These are phyloP conservation scores for Patella caerulea DNA, from an alignment of 2,888 invertebrate species.

Conservation along the genomic window DNA sequence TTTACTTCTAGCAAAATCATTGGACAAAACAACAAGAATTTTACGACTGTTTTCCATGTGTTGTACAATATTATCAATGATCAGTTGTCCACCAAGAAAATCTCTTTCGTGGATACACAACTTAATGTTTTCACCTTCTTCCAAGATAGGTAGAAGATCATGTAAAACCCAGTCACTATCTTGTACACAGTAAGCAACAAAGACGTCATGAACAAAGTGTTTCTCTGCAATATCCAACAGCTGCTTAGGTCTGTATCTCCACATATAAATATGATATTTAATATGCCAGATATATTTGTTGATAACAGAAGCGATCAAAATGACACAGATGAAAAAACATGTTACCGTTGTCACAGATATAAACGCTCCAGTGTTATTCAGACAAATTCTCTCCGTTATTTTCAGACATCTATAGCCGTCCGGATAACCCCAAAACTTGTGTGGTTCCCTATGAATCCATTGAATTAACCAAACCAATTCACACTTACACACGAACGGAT, in stretches of 20 bases:
- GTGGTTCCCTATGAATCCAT: conserved; percentile 24
- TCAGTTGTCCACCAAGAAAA: conserved; percentile 80
- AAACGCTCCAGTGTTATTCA: neutral
- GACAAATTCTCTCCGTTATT: neutral
- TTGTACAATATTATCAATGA: conserved; percentile 80
- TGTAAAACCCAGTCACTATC: conserved; percentile 79
- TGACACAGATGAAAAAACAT: neutral
- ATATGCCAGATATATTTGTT: neutral
- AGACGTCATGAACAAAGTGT: conserved; percentile 76
- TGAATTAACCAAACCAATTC: conserved; percentile 61
- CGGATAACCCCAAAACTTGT: conserved; percentile 4
- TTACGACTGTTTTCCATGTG: conserved; percentile 80
- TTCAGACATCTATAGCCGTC: neutral
- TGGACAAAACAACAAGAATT: conserved; percentile 78
- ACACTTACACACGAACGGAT: conserved; percentile 78
- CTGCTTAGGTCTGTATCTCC: conserved; percentile 40
- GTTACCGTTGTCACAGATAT: neutral
- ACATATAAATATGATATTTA: conserved; percentile 2
- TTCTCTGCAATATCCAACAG: neutral
- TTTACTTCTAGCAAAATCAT: conserved; percentile 78
- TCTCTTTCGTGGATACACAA: conserved; percentile 81
- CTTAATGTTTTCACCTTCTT: conserved; percentile 71
- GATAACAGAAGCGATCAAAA: neutral
- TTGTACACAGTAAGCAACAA: conserved; percentile 80
- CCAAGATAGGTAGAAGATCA: conserved; percentile 78